These are phyloP conservation scores for Mesitornis unicolor DNA, from an alignment of 2,113 vertebrate species.

Conservation along the genomic window DNA sequence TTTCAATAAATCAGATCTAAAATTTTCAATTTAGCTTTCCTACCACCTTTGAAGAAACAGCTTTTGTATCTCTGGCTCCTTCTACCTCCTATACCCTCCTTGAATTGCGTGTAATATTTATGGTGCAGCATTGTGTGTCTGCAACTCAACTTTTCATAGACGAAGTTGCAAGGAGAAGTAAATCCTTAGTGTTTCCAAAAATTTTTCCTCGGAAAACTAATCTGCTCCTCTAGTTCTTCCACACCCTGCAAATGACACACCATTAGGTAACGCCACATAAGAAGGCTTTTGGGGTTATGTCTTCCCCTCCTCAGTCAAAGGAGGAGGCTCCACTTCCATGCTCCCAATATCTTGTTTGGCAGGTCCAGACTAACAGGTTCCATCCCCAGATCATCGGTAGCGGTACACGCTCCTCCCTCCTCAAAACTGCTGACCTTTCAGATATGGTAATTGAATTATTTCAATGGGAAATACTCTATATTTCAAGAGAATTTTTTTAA, in stretches of 20 bases:
- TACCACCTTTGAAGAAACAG: not conserved
- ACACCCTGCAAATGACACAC: not conserved
- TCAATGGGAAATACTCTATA: not conserved
- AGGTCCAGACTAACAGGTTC: not conserved
- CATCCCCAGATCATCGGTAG: not conserved
- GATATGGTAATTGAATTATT: not conserved
- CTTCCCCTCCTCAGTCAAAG: not conserved
- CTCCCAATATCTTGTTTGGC: not conserved
- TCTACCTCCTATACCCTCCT: not conserved
- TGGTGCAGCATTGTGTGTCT: fast-evolving
- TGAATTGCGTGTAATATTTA: not conserved
- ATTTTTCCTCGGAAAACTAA: not conserved
- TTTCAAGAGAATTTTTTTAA: not conserved
- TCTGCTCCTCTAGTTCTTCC: not conserved
- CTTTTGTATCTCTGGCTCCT: not conserved
- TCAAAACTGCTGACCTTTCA: not conserved
- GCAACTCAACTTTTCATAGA: not conserved
- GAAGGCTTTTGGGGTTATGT: not conserved
- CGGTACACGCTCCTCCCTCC: not conserved
- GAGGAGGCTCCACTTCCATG: not conserved
- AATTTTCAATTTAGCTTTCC: not conserved
- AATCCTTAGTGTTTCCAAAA: not conserved
- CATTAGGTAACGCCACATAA: not conserved
- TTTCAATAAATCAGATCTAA: not conserved
- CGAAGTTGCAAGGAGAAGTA: not conserved